These are phyloP conservation scores for Lytechinus pictus DNA, from an alignment of 35 echinoderm and acorn worm species.

Conservation along the genomic window DNA sequence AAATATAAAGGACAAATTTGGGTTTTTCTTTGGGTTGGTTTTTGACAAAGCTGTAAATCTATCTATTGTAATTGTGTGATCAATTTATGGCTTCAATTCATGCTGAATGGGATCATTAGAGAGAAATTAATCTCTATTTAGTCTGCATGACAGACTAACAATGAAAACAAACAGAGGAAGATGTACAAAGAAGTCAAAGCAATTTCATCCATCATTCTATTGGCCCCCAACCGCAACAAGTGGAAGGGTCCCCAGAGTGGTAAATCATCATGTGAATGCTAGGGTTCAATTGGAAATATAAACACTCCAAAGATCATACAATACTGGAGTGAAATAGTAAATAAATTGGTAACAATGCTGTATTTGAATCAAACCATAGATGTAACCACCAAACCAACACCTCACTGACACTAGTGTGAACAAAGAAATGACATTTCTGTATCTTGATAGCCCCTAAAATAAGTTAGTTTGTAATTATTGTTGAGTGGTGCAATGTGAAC, in stretches of 20 bases:
- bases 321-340: not conserved
- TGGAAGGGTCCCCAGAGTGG: not conserved
- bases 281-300: not conserved
- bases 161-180: not conserved
- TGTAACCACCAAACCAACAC: no score
- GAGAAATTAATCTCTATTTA: not conserved
- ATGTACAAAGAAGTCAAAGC: not conserved
- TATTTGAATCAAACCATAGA: not conserved
- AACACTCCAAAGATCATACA: not conserved
- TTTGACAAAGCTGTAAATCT: not conserved
- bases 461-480: no score
- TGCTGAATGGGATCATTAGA: not conserved
- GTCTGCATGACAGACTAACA: not conserved
- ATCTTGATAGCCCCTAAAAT: no score
- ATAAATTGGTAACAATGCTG: not conserved
- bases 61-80: not conserved
- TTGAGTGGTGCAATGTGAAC: no score
- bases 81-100: not conserved
- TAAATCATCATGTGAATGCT: not conserved
- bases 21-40: no score
- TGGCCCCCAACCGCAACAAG: not conserved
- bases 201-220: slow-evolving; percentile 12
- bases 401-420: no score
- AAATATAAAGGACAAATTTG: no score
- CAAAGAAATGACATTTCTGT: no score